Conservation (phyloP, 1,140 invertebrate genomes). For the Drosophila navojoa region DNA sequence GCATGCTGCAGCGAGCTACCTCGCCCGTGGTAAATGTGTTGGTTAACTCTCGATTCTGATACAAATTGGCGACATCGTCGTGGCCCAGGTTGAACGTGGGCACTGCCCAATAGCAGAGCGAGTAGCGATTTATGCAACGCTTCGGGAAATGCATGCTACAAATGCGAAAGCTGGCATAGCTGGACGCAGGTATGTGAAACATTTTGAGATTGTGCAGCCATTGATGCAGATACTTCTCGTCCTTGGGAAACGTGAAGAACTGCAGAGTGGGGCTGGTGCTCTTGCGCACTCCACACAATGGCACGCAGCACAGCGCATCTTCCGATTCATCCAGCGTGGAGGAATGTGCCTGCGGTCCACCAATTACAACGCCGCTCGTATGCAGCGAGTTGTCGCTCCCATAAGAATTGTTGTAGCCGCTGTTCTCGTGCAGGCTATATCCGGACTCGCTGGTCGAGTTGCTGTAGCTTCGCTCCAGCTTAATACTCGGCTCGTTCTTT, state of each 20-base stretch:
- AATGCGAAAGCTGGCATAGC: conserved; percentile 68
- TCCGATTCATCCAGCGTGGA: conserved; percentile 73
- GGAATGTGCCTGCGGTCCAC: conserved; percentile 68
- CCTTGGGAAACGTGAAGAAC: conserved; percentile 78
- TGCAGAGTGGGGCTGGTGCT: conserved; percentile 76
- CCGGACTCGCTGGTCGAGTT: conserved; percentile 70
- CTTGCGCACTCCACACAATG: conserved; percentile 73
- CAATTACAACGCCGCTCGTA: conserved; percentile 46
- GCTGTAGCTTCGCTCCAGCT: conserved; percentile 71
- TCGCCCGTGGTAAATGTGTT: conserved; percentile 78
- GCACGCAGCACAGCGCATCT: conserved; percentile 76
- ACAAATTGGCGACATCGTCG: conserved; percentile 79
- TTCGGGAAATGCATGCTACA: conserved; percentile 82
- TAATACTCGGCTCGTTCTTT: conserved; percentile 62
- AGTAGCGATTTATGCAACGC: conserved; percentile 79
- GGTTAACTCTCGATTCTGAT: conserved; percentile 78
- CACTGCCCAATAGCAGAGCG: conserved; percentile 79
- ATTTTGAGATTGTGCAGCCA: conserved; percentile 81
- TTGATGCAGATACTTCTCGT: conserved; percentile 78
- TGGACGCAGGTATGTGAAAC: conserved; percentile 66
- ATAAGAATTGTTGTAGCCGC: conserved; percentile 61
- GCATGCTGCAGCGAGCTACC: conserved; percentile 78
- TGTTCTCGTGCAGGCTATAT: conserved; percentile 60
- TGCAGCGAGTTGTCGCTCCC: conserved; percentile 57
- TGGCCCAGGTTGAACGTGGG: conserved; percentile 79